These are phyloP conservation scores for Antechinus stuartii DNA, from an alignment of 2,113 vertebrate species.

Conservation along the genomic window DNA sequence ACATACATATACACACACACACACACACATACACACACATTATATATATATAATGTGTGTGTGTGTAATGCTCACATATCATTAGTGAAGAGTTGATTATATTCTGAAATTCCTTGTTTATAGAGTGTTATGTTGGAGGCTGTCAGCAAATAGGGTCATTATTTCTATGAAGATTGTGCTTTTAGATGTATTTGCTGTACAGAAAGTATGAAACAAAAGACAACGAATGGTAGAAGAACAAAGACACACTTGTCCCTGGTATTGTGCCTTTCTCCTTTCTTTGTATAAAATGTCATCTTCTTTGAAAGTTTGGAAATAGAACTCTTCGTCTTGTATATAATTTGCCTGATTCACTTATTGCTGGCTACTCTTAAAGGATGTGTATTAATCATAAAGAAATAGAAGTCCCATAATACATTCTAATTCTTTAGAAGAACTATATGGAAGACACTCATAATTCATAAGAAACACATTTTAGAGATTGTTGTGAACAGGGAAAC, in stretches of 20 bases:
- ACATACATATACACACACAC: no score
- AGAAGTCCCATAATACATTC: background rate
- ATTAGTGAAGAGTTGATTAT: conserved; percentile 36
- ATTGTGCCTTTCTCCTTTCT: background rate
- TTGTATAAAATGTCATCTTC: background rate
- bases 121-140: background rate
- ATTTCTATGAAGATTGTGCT: conserved; percentile 51
- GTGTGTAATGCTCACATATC: background rate
- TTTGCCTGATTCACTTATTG: background rate
- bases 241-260: accelerated
- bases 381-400: background rate
- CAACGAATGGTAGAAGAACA: background rate
- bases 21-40: no score
- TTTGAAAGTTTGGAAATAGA: background rate
- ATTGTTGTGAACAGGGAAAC: background rate
- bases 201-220: background rate
- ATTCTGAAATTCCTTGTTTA: conserved; percentile 36
- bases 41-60: no score
- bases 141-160: conserved; percentile 55
- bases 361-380: background rate
- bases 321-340: background rate
- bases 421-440: conserved; percentile 14
- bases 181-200: conserved; percentile 22
- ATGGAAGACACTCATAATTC: background rate
- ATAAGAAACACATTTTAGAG: background rate